phyloP scores from a whole-genome alignment of 2,113 vertebrate genomes.

The Caloenas nicobarica region DNA sequence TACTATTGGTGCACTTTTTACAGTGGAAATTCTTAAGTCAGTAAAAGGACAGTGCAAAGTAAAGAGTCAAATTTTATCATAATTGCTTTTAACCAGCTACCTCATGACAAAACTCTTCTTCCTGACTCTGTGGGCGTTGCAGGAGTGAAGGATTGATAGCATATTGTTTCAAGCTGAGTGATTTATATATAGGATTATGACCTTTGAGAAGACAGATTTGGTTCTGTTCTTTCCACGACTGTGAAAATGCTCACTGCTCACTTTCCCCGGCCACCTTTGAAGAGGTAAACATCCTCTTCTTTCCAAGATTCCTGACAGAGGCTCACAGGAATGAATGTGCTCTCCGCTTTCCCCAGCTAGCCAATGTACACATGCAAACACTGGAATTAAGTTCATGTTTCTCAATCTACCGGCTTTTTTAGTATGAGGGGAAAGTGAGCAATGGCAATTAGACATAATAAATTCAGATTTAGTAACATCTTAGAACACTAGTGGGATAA shows the following conservation, averaged over 20 bases:
- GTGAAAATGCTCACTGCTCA: background rate
- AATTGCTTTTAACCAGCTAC: background rate
- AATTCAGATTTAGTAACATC: background rate
- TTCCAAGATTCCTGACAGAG: background rate
- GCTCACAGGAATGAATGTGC: fast-evolving
- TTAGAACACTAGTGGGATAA: background rate
- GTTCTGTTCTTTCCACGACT: background rate
- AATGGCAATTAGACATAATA: background rate
- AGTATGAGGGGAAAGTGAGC: background rate
- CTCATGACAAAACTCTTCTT: background rate
- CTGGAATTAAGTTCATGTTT: fast-evolving
- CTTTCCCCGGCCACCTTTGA: background rate
- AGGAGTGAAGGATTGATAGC: background rate
- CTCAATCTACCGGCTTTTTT: background rate
- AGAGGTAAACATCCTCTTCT: background rate
- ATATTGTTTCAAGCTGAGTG: background rate
- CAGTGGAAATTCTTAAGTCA: background rate
- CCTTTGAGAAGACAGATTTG: background rate
- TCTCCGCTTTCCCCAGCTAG: background rate
- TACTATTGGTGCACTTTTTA: background rate
- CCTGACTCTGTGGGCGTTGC: background rate
- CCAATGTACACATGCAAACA: background rate
- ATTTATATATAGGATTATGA: background rate
- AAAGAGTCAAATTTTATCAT: background rate
- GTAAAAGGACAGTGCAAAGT: background rate